Evolutionary conservation across 2,797 vertebrate genomes (phyloP).

Genomic region (Cynopterus sphinx): DNA sequence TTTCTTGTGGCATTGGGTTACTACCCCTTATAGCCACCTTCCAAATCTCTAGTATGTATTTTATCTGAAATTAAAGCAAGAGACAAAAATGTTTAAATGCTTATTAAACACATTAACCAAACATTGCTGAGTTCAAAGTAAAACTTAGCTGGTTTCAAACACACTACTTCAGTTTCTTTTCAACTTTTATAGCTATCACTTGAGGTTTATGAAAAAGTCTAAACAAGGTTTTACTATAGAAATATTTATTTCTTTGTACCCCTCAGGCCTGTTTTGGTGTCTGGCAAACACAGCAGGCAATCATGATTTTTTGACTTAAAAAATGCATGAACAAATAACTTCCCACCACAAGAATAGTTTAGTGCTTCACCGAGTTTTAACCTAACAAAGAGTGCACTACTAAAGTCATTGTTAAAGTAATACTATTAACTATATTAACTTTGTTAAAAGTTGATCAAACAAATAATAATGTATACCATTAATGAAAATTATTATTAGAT

Average conservation of each 20-base stretch:
- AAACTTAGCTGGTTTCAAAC: neutral
- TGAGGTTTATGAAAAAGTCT: neutral
- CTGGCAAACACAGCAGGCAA: neutral
- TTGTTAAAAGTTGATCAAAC: constrained; percentile 52
- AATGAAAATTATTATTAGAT: constrained; percentile 56
- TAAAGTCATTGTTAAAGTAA: neutral
- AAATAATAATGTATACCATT: constrained; percentile 41
- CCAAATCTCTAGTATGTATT: neutral
- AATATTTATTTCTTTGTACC: neutral
- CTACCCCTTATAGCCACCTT: neutral
- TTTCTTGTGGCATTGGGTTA: neutral
- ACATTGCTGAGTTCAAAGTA: neutral
- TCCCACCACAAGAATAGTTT: neutral
- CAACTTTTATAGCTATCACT: neutral
- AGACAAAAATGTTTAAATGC: neutral
- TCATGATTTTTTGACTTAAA: neutral
- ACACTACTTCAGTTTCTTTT: neutral
- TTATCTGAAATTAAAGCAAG: neutral
- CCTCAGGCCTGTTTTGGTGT: neutral
- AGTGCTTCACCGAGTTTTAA: constrained; percentile 26
- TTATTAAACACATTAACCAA: neutral
- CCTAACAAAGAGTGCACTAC: neutral
- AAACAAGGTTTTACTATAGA: neutral
- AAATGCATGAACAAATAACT: neutral
- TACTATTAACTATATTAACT: neutral